Base-by-base conservation (phyloP, 2,888 invertebrate genomes). In the Drosophila nigricruria region DNA sequence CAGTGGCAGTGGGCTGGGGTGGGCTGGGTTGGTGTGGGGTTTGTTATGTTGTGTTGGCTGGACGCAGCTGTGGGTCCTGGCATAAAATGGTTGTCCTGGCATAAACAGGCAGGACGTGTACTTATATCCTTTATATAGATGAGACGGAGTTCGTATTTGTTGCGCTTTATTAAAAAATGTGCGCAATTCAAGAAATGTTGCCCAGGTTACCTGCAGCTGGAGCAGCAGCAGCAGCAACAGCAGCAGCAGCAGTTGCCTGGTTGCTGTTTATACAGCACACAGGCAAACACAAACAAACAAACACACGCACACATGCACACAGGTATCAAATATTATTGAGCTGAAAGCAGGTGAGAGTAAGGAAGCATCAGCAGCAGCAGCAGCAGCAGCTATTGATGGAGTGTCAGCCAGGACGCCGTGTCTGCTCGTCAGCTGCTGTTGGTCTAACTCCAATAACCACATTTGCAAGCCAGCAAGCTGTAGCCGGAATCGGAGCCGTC, bases 81-180 rank as follows among this genome's bases (percentile, higher is more conserved):
- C 77, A 66, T 47, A 47, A 66, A 80, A 73, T 77, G 82, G 73
- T 64, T 70, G 52, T 52, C 52, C 32, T 52, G 69, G 58, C 66
- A 70, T 60, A 45, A 62, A 20, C 52, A 34, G 45, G 54, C 34
- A 53, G 52, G 45, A 66, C 52, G 62, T 62, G 70, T 45, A 62
- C 50, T 54, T 65, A 47, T 63, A 58, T 67, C 77, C 72, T 79
- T 74, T 74, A 78, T 81, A 64, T 34, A 70, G 58, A 58, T 38
- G 20, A 49, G 56, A 38, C 50, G 70, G 45, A 47, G 59, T 42
- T 52, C 67, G 67, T 73, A 73, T 78, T 80, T 83, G 76, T 77
- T 70, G 79, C 64, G 75, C 84, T 87, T 86, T 84, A 86, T 86
- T 87, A 84, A 78, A 87, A 86, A 87, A 84, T 84, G 84, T 82